A percentile compares a stretch with the other conserved stretches of the same genome.
Conservation (phyloP, 2,797 vertebrate species). For the Rhinella marina region DNA sequence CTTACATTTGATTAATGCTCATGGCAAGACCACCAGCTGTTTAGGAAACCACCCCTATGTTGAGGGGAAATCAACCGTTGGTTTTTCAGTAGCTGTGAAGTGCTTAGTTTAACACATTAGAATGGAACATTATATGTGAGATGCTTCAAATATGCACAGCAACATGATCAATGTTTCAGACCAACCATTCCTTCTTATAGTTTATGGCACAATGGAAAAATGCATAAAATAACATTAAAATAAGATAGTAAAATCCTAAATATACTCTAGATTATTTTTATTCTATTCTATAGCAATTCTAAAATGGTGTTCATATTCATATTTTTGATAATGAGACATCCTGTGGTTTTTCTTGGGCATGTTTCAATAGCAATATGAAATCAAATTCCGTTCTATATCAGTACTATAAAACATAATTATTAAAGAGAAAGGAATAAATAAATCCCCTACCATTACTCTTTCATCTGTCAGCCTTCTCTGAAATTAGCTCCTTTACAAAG, state of each 20-base stretch:
- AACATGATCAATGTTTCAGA: not conserved
- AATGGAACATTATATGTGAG: not conserved
- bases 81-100: not conserved
- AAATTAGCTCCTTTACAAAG: constrained; percentile 28
- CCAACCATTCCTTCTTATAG: not conserved
- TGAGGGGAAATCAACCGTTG: constrained; percentile 17
- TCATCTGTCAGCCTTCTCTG: constrained; percentile 12
- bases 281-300: too few relatives aligned
- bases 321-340: not conserved
- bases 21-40: constrained; percentile 27
- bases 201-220: not conserved
- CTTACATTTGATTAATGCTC: constrained; percentile 21
- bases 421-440: not conserved
- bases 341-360: not conserved
- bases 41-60: constrained; percentile 7
- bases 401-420: not conserved
- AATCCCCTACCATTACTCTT: not conserved
- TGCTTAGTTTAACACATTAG: not conserved
- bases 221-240: not conserved
- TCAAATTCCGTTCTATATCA: not conserved
- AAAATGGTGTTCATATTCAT: not conserved
- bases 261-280: too few relatives aligned
- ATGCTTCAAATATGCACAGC: not conserved
- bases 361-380: not conserved
- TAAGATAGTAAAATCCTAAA: too few relatives aligned